Conservation (phyloP, 2,113 vertebrate species). For the Columba janthina region DNA sequence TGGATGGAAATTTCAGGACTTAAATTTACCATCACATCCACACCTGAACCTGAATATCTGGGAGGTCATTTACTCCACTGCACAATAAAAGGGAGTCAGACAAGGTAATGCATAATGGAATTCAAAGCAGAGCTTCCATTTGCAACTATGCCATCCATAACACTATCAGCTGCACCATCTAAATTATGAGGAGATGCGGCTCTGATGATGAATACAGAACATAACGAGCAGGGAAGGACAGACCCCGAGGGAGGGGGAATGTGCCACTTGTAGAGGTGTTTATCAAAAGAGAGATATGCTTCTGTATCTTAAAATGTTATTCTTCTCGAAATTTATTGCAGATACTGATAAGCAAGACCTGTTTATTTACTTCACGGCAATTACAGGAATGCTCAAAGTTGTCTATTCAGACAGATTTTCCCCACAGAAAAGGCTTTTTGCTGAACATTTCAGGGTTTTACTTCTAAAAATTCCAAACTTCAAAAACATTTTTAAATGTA, state of each 20-base stretch:
- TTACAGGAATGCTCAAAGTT: neutral
- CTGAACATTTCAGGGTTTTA: neutral
- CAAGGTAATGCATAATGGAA: conserved; percentile 46
- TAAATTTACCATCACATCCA: conserved; percentile 41
- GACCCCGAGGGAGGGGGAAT: neutral
- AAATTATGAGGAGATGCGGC: conserved; percentile 13
- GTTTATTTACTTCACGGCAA: conserved; percentile 40
- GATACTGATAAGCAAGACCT: neutral
- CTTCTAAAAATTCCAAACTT: conserved; percentile 5
- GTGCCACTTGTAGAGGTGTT: conserved; percentile 44
- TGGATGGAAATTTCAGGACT: conserved; percentile 55
- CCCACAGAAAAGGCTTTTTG: neutral
- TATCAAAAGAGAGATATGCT: conserved; percentile 26
- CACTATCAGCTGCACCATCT: neutral
- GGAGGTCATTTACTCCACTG: conserved; percentile 53
- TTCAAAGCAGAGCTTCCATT: conserved; percentile 43
- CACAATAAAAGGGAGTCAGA: conserved; percentile 35
- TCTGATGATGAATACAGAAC: conserved; percentile 30
- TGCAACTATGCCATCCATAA: neutral
- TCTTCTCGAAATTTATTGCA: conserved; percentile 36
- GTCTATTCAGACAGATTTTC: neutral
- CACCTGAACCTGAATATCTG: conserved; percentile 34
- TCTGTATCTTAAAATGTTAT: conserved; percentile 20
- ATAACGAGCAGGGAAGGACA: conserved; percentile 38
- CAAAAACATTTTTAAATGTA: conserved; percentile 15